Evolutionary conservation across 1,140 invertebrate species (phyloP).

Genomic region (Drosophila elegans): DNA sequence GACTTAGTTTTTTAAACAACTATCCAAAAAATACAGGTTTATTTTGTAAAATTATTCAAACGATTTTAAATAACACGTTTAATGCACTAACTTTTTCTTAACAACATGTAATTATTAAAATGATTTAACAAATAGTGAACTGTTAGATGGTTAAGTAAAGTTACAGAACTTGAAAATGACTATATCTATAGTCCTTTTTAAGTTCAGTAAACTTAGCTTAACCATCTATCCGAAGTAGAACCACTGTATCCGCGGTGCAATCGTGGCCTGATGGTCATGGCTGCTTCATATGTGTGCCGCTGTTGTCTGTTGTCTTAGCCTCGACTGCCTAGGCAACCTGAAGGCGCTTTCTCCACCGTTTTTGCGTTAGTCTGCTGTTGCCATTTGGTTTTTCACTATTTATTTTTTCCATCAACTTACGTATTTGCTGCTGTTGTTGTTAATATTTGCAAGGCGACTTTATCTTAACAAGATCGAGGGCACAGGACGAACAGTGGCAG

Average conservation of each 20-base stretch:
- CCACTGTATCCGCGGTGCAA: slow-evolving; percentile 20
- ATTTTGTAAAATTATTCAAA: too few species aligned
- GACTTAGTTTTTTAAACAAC: too few species aligned
- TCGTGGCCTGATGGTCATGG: slow-evolving; percentile 51
- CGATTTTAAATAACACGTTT: too few species aligned
- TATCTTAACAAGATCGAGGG: slow-evolving; percentile 67
- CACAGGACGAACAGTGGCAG: background rate
- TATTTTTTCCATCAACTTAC: slow-evolving; percentile 51
- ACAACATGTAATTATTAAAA: too few species aligned
- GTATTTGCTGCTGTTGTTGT: slow-evolving; percentile 30
- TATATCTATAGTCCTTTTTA: too few species aligned
- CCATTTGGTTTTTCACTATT: slow-evolving; percentile 56
- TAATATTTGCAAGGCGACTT: slow-evolving; percentile 68
- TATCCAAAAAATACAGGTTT: too few species aligned
- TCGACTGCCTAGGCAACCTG: slow-evolving; percentile 56
- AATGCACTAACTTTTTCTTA: too few species aligned
- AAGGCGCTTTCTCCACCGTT: slow-evolving; percentile 17
- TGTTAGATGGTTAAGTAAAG: too few species aligned
- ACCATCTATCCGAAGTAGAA: too few species aligned
- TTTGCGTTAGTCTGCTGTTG: slow-evolving; percentile 30
- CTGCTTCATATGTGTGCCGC: slow-evolving; percentile 41
- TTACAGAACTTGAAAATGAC: too few species aligned
- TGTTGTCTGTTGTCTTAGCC: slow-evolving; percentile 45
- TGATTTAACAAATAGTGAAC: too few species aligned
- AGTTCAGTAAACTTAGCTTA: too few species aligned